Conservation (phyloP, 1,140 invertebrate species). For the Choristoneura fumiferana region DNA sequence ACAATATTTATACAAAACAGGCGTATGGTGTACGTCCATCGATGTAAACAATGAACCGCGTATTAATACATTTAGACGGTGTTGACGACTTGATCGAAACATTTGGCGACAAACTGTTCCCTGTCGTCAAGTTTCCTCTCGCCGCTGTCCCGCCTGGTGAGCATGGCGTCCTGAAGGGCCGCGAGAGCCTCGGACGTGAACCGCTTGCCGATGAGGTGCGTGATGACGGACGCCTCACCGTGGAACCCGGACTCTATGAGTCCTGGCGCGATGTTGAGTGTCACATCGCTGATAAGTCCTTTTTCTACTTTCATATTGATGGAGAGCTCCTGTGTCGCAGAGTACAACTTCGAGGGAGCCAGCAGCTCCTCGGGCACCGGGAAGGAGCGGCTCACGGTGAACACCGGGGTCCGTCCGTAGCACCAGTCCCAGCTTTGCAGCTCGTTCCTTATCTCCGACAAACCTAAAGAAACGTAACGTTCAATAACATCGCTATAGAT, state of each 20-base stretch:
- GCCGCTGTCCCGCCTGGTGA: constrained; percentile 54
- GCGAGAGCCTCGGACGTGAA: constrained; percentile 72
- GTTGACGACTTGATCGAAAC: constrained; percentile 76
- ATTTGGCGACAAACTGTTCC: constrained; percentile 76
- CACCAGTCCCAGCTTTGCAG: constrained; percentile 92
- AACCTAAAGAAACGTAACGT: constrained; percentile 73
- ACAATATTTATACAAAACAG: constrained; percentile 13
- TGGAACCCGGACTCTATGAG: constrained; percentile 73
- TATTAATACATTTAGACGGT: constrained; percentile 54
- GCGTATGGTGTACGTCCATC: too few species aligned
- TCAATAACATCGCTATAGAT: background rate
- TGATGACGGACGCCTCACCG: constrained; percentile 73
- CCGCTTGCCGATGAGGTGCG: constrained; percentile 71
- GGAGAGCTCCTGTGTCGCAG: constrained; percentile 64
- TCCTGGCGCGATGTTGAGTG: constrained; percentile 71
- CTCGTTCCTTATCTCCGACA: constrained; percentile 82
- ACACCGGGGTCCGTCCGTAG: constrained; percentile 92
- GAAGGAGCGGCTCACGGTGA: constrained; percentile 81
- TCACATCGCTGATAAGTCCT: constrained; percentile 72
- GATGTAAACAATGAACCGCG: background rate
- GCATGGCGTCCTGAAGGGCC: constrained; percentile 70
- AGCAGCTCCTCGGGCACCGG: constrained; percentile 66
- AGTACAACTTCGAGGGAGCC: constrained; percentile 56
- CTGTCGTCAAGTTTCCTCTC: constrained; percentile 68
- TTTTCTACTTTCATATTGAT: constrained; percentile 74